A percentile compares a stretch with the other conserved stretches of the same genome.
phyloP scores from a whole-genome alignment of 2,888 invertebrate genomes.

The Petrolisthes cinctipes region DNA sequence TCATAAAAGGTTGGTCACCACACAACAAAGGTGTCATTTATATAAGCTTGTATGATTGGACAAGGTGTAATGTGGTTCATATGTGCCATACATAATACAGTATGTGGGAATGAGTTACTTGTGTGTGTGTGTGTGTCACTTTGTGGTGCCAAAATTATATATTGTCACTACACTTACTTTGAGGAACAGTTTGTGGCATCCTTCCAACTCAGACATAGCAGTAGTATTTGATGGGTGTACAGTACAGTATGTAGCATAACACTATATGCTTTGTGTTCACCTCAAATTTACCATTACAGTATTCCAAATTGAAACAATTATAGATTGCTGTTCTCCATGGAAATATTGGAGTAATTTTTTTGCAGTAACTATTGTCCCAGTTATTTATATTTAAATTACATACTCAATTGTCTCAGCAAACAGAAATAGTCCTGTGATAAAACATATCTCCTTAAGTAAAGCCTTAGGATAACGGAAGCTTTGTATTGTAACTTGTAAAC shows the following conservation, averaged over 20 bases:
- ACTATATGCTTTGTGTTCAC: too few relatives aligned
- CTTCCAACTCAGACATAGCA: too few relatives aligned
- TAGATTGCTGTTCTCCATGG: too few relatives aligned
- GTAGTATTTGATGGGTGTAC: too few relatives aligned
- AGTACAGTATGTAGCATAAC: too few relatives aligned
- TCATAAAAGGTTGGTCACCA: too few relatives aligned
- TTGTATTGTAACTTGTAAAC: background rate
- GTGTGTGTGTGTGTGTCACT: background rate
- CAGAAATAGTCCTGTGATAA: slow-evolving; percentile 14
- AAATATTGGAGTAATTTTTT: too few relatives aligned
- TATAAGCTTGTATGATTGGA: too few relatives aligned
- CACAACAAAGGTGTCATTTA: too few relatives aligned
- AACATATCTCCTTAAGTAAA: slow-evolving; percentile 9
- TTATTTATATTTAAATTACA: slow-evolving; percentile 1
- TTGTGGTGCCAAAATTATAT: background rate
- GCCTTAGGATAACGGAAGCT: background rate
- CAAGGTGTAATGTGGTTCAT: background rate
- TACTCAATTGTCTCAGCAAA: slow-evolving; percentile 16
- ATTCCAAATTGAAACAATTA: too few relatives aligned
- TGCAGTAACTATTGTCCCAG: background rate
- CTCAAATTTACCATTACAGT: too few relatives aligned
- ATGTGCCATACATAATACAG: background rate
- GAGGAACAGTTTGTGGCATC: background rate
- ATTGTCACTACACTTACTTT: background rate
- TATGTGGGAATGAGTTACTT: background rate